phyloP scores from a whole-genome alignment of 2,888 invertebrate species.

The Trichopoda pennipes region DNA sequence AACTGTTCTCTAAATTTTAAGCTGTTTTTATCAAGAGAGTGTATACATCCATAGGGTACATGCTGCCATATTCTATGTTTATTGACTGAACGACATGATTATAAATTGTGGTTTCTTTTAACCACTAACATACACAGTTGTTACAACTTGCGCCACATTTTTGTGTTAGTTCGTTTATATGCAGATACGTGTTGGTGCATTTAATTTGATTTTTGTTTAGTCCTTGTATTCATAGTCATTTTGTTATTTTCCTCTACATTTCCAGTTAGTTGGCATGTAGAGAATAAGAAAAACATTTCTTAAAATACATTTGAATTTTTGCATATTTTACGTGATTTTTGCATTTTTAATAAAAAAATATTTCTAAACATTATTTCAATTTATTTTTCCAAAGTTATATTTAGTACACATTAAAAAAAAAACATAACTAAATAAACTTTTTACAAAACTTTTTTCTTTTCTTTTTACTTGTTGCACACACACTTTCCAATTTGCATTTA shows the following conservation, averaged over 20 bases:
- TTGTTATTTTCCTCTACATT: conserved; percentile 23
- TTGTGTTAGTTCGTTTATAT: conserved; percentile 35
- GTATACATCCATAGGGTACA: too few relatives aligned
- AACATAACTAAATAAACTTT: not conserved
- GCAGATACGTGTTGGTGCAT: conserved; percentile 69
- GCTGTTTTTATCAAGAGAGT: not conserved
- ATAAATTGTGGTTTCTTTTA: conserved; percentile 38
- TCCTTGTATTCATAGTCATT: conserved; percentile 35
- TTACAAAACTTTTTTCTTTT: not conserved
- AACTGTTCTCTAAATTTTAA: not conserved
- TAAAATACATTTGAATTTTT: conserved; percentile 63
- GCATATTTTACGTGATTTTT: conserved; percentile 72
- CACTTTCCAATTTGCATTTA: not conserved
- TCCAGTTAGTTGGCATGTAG: conserved; percentile 6
- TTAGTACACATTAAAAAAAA: not conserved
- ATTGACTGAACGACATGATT: conserved; percentile 18
- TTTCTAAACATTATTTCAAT: conserved; percentile 39
- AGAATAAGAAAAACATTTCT: not conserved
- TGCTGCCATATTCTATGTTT: not conserved
- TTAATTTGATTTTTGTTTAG: conserved; percentile 69
- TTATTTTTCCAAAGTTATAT: conserved; percentile 3
- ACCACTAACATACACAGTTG: conserved; percentile 17
- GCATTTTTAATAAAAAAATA: conserved; percentile 56
- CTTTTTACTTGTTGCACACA: conserved; percentile 15
- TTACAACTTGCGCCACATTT: not conserved